These are phyloP conservation scores for Ceratosolen fusciceps DNA, from an alignment of 1,140 invertebrate genomes.

Conservation along the genomic window DNA sequence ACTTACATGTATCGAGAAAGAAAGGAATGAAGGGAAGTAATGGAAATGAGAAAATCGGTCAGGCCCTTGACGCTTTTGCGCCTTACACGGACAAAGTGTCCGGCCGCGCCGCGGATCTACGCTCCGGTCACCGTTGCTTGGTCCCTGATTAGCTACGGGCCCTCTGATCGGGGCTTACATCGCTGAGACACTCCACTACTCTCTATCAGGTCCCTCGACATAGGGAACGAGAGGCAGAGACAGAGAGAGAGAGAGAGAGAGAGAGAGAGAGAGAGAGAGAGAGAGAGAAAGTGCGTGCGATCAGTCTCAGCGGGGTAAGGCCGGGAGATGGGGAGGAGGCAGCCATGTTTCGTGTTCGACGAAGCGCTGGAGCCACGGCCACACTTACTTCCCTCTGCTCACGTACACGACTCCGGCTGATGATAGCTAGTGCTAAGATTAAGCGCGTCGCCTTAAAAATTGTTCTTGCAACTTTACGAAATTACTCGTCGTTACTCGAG, in stretches of 20 bases:
- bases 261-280: slow-evolving; percentile 11
- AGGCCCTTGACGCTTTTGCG: no score
- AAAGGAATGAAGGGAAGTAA: no score
- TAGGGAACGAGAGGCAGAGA: slow-evolving; percentile 12
- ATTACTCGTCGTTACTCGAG: not conserved
- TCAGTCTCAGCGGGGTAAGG: slow-evolving; percentile 33
- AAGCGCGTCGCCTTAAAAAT: slow-evolving; percentile 24
- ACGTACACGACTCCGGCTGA: not conserved
- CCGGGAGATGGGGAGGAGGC: slow-evolving; percentile 26
- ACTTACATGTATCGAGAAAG: no score
- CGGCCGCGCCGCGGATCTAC: no score
- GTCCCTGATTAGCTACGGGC: not conserved
- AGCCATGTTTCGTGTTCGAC: slow-evolving; percentile 43
- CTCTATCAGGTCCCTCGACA: slow-evolving; percentile 51
- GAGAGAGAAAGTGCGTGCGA: slow-evolving; percentile 3
- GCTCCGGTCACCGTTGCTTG: no score
- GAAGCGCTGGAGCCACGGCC: slow-evolving; percentile 1
- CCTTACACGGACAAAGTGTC: no score
- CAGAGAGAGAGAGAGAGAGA: not conserved
- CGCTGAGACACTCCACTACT: slow-evolving; percentile 52
- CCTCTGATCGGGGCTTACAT: not conserved
- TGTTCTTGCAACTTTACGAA: not conserved
- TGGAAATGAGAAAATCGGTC: no score
- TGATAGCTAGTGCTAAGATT: not conserved
- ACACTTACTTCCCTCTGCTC: not conserved